Percentiles rank a stretch among this genome's conserved stretches.
These are phyloP conservation scores for Pantherophis guttatus DNA, from an alignment of 2,113 vertebrate species.

Conservation along the genomic window DNA sequence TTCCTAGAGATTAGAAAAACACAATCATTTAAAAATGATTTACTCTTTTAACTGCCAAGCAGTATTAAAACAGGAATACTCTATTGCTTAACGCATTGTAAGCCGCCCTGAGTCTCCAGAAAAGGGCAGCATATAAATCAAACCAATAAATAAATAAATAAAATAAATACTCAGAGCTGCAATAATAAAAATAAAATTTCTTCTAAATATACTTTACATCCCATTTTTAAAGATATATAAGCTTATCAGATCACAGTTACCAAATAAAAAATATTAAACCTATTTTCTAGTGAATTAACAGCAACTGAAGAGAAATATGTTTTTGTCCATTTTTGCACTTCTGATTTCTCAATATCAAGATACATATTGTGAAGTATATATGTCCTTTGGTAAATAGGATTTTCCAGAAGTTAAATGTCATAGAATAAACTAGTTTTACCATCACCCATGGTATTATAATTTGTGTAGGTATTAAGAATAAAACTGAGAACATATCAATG, in stretches of 20 bases:
- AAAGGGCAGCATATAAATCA: no score
- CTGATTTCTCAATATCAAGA: neutral
- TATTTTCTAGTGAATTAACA: neutral
- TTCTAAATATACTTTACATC: neutral
- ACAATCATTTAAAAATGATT: constrained; percentile 29
- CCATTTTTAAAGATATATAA: neutral
- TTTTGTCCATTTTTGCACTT: neutral
- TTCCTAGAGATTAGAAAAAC: constrained; percentile 46
- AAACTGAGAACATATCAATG: neutral
- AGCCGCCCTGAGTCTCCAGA: no score
- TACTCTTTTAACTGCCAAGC: constrained; percentile 19
- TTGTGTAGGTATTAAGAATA: neutral
- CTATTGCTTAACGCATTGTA: no score
- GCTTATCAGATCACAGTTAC: neutral
- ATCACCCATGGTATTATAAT: neutral
- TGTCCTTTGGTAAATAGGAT: neutral
- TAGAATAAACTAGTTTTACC: neutral
- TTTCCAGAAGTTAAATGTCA: neutral
- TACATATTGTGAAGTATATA: neutral
- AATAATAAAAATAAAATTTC: constrained; percentile 11
- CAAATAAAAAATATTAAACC: neutral
- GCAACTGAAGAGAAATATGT: neutral
- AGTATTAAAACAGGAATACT: constrained; percentile 23
- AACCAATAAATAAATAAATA: no score
- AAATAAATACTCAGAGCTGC: constrained; percentile 23